Percentiles rank a stretch among this genome's conserved stretches.
These are phyloP conservation scores for Chiloscyllium plagiosum DNA, from an alignment of 2,113 vertebrate species.

Conservation along the genomic window DNA sequence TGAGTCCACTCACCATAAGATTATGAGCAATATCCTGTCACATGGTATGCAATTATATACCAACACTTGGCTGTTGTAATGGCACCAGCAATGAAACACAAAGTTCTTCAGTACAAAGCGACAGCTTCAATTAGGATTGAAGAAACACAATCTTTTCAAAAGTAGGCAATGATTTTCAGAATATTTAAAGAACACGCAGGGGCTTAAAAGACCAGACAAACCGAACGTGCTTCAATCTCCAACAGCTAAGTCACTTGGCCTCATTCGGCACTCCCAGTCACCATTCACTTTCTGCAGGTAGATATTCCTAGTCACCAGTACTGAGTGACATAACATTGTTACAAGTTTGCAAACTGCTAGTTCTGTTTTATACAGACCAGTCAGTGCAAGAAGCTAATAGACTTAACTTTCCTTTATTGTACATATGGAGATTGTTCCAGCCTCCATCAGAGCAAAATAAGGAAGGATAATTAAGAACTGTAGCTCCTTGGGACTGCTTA, in stretches of 20 bases:
- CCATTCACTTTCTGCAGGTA: not conserved
- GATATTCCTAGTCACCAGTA: not conserved
- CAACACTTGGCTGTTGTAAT: not conserved
- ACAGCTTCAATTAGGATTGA: not conserved
- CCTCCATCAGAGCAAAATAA: conserved; percentile 1
- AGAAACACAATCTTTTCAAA: not conserved
- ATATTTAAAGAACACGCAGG: not conserved
- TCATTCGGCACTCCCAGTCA: not conserved
- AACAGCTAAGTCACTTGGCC: not conserved
- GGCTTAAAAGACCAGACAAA: not conserved
- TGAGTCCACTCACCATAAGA: not conserved
- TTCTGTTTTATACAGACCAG: not conserved
- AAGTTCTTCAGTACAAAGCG: not conserved
- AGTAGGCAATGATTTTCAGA: not conserved
- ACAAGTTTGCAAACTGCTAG: not conserved
- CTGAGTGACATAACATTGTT: not conserved
- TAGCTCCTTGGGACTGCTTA: conserved; percentile 9
- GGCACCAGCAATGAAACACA: conserved; percentile 2
- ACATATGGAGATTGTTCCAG: not conserved
- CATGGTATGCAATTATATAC: conserved; percentile 9
- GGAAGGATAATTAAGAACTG: conserved; percentile 22
- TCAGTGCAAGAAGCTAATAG: not conserved
- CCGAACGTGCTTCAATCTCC: not conserved
- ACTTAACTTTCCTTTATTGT: not conserved
- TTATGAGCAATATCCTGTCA: conserved; percentile 18